Evolutionary conservation across 2,113 vertebrate genomes (phyloP).

Genomic region (Ciconia boyciana): DNA sequence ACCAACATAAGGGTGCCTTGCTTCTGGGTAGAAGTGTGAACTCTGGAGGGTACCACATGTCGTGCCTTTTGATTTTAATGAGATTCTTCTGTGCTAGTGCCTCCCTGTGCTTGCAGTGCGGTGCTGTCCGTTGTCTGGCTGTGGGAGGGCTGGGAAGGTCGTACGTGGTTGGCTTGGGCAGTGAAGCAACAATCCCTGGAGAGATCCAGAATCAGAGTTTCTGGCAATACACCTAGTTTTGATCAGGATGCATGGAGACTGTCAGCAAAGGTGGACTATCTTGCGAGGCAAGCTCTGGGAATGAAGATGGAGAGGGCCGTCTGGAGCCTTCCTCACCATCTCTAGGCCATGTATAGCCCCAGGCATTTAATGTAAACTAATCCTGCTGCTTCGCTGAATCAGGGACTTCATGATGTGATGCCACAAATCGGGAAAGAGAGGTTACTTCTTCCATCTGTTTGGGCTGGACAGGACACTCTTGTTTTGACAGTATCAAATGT

Average conservation of each 20-base stretch:
- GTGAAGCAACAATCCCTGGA: neutral
- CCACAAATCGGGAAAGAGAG: neutral
- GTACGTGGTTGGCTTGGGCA: rapidly evolving
- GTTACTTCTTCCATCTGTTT: neutral
- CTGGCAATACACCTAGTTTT: neutral
- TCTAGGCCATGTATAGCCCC: neutral
- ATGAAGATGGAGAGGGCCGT: neutral
- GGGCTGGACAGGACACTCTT: neutral
- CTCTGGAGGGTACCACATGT: rapidly evolving
- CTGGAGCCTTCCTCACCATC: neutral
- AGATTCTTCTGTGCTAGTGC: neutral
- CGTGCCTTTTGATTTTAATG: rapidly evolving
- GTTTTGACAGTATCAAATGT: neutral
- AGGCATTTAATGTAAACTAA: neutral
- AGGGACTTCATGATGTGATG: neutral
- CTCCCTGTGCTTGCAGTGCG: neutral
- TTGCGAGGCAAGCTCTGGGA: neutral
- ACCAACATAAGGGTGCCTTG: no score
- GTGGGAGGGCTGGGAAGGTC: neutral
- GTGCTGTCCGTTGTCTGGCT: neutral
- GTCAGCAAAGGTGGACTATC: neutral
- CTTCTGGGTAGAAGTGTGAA: neutral
- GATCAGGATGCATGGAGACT: neutral
- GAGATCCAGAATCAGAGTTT: neutral
- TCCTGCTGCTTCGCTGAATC: neutral